Conservation (phyloP, 2,113 vertebrate genomes). For the Cephalopholis sonnerati region DNA sequence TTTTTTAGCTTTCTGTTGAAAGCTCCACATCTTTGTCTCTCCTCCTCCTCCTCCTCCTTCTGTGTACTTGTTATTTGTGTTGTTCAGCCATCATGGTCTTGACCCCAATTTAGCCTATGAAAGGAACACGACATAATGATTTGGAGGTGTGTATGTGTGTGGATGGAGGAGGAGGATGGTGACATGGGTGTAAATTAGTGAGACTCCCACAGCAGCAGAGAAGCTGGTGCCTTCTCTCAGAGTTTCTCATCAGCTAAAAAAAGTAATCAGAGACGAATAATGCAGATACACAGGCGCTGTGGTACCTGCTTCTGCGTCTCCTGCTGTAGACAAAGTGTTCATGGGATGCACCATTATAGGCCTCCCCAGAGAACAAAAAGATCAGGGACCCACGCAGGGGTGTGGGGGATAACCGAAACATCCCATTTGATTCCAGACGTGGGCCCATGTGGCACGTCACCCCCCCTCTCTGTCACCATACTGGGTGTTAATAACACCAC, state of each 20-base stretch:
- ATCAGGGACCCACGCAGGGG: too few relatives aligned
- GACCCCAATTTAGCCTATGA: constrained; percentile 62
- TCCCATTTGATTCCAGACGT: background rate
- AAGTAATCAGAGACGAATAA: constrained; percentile 21
- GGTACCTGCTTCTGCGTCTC: background rate
- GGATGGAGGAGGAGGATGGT: background rate
- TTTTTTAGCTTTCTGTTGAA: constrained; percentile 13
- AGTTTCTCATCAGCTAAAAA: constrained; percentile 31
- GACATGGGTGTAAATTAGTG: constrained; percentile 57
- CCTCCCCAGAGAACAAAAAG: constrained; percentile 9
- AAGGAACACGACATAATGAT: constrained; percentile 42
- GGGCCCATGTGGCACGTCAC: background rate
- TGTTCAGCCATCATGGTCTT: constrained; percentile 51
- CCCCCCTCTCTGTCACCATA: background rate
- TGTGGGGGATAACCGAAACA: too few relatives aligned
- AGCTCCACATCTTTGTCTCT: constrained; percentile 12
- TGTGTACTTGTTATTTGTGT: constrained; percentile 48
- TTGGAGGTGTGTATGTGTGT: constrained; percentile 21
- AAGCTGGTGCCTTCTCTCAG: background rate
- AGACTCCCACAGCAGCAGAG: constrained; percentile 28
- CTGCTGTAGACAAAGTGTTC: background rate
- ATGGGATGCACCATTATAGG: background rate
- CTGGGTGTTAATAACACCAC: background rate
- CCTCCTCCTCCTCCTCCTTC: constrained; percentile 18
- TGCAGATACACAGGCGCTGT: background rate